A percentile compares a stretch with the other conserved stretches of the same genome.
phyloP scores from a whole-genome alignment of 2,888 invertebrate genomes.

The Loripinus fragilis region DNA sequence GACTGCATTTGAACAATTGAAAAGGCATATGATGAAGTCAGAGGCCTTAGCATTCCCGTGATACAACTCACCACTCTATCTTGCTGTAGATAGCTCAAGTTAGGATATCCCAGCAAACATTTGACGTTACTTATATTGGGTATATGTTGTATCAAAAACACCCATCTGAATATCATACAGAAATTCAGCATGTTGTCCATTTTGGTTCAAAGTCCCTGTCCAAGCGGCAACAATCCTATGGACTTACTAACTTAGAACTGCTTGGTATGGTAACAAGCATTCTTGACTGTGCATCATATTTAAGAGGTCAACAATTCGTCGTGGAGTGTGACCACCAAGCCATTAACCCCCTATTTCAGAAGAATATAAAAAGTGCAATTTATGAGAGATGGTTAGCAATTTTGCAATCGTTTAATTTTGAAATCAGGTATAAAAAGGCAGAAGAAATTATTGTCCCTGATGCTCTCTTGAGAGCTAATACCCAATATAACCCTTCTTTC shows the following conservation, averaged over 20 bases:
- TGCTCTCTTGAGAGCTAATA: not conserved
- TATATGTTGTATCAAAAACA: constrained; percentile 59
- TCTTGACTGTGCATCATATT: constrained; percentile 15
- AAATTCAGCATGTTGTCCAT: constrained; percentile 17
- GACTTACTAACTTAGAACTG: constrained; percentile 53
- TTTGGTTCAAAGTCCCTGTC: constrained; percentile 46
- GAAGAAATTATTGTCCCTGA: constrained; percentile 29
- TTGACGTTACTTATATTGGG: too few species aligned
- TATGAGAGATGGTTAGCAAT: constrained; percentile 25
- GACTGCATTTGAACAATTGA: too few species aligned
- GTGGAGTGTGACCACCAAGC: constrained; percentile 38
- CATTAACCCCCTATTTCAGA: constrained; percentile 33
- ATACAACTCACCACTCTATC: constrained; percentile 42
- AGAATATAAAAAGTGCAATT: constrained; percentile 25
- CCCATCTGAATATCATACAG: constrained; percentile 18
- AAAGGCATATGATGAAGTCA: too few species aligned
- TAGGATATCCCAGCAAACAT: too few species aligned
- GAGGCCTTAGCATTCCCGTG: constrained; percentile 58
- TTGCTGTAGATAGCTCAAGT: constrained; percentile 56
- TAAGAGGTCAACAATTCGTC: not conserved
- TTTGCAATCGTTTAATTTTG: constrained; percentile 30
- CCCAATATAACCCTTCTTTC: not conserved
- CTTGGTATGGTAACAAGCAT: constrained; percentile 42
- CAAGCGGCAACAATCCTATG: constrained; percentile 40
- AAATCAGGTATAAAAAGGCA: constrained; percentile 24